phyloP scores from a whole-genome alignment of 2,797 vertebrate genomes.

The Chromis chromis region DNA sequence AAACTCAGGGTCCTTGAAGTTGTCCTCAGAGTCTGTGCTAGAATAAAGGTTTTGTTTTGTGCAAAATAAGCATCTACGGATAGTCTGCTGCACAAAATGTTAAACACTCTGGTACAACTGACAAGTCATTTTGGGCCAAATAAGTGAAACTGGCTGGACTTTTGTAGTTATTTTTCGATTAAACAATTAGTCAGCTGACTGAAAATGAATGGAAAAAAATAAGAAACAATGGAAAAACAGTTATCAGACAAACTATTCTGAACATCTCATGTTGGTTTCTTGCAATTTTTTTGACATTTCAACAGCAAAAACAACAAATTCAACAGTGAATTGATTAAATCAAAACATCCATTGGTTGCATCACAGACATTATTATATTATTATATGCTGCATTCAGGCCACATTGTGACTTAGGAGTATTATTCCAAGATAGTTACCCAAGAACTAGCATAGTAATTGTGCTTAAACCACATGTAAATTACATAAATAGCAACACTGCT shows the following conservation, averaged over 20 bases:
- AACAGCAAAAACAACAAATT: too few relatives aligned
- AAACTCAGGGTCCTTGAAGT: constrained; percentile 12
- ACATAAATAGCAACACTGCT: too few relatives aligned
- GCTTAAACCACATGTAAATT: too few relatives aligned
- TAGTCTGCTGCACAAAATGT: background rate
- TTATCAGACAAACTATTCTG: background rate
- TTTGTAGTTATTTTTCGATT: background rate
- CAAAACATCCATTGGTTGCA: background rate
- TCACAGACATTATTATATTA: background rate
- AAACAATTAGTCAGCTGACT: background rate
- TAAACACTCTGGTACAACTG: background rate
- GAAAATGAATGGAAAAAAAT: background rate
- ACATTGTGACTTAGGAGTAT: too few relatives aligned
- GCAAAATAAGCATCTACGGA: background rate
- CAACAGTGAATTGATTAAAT: background rate
- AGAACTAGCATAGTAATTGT: too few relatives aligned
- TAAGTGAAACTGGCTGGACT: background rate
- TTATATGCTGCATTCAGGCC: background rate
- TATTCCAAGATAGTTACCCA: too few relatives aligned
- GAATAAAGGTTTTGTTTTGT: background rate
- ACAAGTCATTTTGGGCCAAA: background rate
- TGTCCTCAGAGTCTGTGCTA: background rate
- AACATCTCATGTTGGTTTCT: too few relatives aligned
- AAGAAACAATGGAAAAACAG: background rate
- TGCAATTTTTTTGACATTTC: too few relatives aligned